A percentile compares a stretch with the other conserved stretches of the same genome.
These are phyloP conservation scores for Apaloderma vittatum DNA, from an alignment of 2,113 vertebrate genomes.

Conservation along the genomic window DNA sequence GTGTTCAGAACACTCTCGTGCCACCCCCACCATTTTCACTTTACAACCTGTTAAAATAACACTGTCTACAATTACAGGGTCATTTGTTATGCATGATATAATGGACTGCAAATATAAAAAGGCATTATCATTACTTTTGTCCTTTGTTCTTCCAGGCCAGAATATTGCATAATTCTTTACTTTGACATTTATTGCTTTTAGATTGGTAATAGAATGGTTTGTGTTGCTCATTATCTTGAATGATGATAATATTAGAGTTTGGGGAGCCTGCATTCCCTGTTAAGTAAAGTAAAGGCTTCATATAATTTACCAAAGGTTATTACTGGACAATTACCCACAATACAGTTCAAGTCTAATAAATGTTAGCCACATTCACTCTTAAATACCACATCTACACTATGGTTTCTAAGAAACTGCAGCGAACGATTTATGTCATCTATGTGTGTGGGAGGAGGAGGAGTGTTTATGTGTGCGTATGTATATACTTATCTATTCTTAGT, in stretches of 20 bases:
- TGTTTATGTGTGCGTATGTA: neutral
- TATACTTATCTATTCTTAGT: neutral
- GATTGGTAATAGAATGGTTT: constrained; percentile 84
- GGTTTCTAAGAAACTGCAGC: constrained; percentile 54
- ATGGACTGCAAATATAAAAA: constrained; percentile 81
- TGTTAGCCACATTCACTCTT: constrained; percentile 69
- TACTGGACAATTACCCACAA: constrained; percentile 83
- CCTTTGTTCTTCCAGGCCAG: constrained; percentile 80
- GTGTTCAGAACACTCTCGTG: constrained; percentile 6
- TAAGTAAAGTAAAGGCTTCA: constrained; percentile 79
- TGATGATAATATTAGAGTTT: constrained; percentile 82
- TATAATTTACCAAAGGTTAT: constrained; percentile 83
- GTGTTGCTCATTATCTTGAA: constrained; percentile 85
- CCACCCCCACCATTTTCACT: neutral
- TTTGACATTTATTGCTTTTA: constrained; percentile 85
- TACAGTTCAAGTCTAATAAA: constrained; percentile 81
- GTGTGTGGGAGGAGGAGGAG: neutral
- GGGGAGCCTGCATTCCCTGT: constrained; percentile 73
- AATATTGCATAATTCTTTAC: constrained; percentile 86
- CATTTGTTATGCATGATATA: constrained; percentile 82
- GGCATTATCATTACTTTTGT: constrained; percentile 83
- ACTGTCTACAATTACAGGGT: constrained; percentile 73
- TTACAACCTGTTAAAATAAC: constrained; percentile 77
- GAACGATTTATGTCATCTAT: neutral
- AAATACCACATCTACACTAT: constrained; percentile 71